phyloP scores from a whole-genome alignment of 92 coral and sea anemone species.

The Heteractis magnifica region DNA sequence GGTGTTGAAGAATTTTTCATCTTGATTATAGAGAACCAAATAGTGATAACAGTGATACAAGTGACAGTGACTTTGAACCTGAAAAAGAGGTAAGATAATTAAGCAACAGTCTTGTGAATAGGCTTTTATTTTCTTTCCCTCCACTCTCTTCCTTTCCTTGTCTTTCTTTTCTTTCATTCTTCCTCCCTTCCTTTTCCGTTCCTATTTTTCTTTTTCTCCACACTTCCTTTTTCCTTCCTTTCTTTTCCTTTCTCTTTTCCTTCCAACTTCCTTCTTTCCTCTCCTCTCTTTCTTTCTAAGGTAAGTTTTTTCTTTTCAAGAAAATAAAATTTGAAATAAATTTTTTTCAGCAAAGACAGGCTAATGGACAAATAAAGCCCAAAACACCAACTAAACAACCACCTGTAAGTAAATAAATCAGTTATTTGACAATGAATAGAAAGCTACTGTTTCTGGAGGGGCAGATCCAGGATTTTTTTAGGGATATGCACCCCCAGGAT shows the following conservation, averaged over 20 bases:
- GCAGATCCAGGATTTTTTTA: too few relatives aligned
- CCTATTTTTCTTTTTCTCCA: too few relatives aligned
- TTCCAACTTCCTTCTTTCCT: not conserved
- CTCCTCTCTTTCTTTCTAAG: too few relatives aligned
- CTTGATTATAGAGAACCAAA: conserved; percentile 63
- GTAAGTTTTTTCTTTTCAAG: too few relatives aligned
- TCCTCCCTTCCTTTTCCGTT: too few relatives aligned
- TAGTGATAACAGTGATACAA: conserved; percentile 93
- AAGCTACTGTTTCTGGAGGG: not conserved
- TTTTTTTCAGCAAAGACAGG: conserved; percentile 48
- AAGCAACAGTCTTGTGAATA: not conserved
- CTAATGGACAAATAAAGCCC: conserved; percentile 82
- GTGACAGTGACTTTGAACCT: conserved; percentile 99
- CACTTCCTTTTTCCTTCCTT: too few relatives aligned
- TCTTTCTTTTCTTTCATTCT: too few relatives aligned
- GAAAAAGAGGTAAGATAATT: conserved; percentile 81
- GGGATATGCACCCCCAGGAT: too few relatives aligned
- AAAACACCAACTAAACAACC: conserved; percentile 64
- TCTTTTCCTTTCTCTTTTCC: too few relatives aligned
- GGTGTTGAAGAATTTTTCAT: not conserved
- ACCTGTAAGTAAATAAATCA: not conserved
- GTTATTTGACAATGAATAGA: not conserved
- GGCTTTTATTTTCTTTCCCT: too few relatives aligned
- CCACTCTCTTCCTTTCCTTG: too few relatives aligned
- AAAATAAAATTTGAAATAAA: not conserved